Evolutionary conservation across 1,140 invertebrate species (phyloP).

Genomic region (Coelopa frigida): DNA sequence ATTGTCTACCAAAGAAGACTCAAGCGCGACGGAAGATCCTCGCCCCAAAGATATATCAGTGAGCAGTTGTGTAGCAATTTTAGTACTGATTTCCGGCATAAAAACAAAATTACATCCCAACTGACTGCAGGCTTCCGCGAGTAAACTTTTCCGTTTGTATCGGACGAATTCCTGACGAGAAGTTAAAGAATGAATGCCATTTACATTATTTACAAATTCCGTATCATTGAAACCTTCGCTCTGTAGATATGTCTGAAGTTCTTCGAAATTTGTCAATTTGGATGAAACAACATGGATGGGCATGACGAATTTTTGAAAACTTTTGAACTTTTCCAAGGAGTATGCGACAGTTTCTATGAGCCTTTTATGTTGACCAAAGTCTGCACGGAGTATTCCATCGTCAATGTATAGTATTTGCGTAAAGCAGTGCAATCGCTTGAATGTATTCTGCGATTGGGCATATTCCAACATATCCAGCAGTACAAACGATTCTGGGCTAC

Average conservation of each 20-base stretch:
- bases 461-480: constrained; percentile 36
- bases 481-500: constrained; percentile 25
- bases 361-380: no score
- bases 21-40: constrained; percentile 51
- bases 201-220: background rate
- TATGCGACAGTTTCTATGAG: no score
- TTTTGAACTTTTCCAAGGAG: no score
- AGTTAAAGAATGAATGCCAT: constrained; percentile 15
- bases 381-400: no score
- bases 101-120: constrained; percentile 50
- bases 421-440: constrained; percentile 33
- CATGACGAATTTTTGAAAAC: no score
- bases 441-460: constrained; percentile 33
- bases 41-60: constrained; percentile 52
- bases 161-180: constrained; percentile 29
- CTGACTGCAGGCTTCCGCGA: constrained; percentile 30
- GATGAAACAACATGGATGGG: no score
- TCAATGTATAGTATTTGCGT: constrained; percentile 29
- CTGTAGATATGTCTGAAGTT: background rate
- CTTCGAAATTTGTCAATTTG: background rate
- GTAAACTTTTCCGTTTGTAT: constrained; percentile 20
- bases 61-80: constrained; percentile 49
- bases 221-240: no score
- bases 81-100: constrained; percentile 46
- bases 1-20: constrained; percentile 49